phyloP scores from a whole-genome alignment of 2,888 invertebrate species.

The Drosophila trichaetosa region DNA sequence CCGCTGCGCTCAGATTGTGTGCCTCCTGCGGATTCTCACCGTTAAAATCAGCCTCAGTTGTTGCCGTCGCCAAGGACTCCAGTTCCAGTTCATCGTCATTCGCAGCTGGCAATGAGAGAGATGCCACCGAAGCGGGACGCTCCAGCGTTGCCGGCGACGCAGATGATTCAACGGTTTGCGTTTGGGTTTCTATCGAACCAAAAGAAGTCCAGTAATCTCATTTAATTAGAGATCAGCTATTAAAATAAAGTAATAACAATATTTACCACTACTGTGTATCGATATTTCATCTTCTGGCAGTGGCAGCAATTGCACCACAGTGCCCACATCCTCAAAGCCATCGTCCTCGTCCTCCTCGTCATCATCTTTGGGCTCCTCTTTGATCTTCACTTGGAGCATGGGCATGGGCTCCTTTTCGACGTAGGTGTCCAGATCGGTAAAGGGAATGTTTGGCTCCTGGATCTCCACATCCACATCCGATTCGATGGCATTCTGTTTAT shows the following conservation, averaged over 20 bases:
- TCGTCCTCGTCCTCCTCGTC: constrained; percentile 85
- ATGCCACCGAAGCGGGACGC: constrained; percentile 85
- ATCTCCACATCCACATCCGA: constrained; percentile 85
- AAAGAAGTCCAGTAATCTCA: neutral
- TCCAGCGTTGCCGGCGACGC: constrained; percentile 80
- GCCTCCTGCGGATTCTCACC: constrained; percentile 87
- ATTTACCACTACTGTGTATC: constrained; percentile 83
- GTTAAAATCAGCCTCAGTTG: constrained; percentile 85
- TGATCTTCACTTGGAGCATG: constrained; percentile 87
- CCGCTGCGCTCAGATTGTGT: constrained; percentile 83
- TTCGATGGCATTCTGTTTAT: constrained; percentile 67
- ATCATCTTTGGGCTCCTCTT: constrained; percentile 90
- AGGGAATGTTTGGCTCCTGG: constrained; percentile 85
- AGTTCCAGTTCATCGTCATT: constrained; percentile 56
- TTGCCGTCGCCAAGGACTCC: constrained; percentile 26
- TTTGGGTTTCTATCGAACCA: constrained; percentile 76
- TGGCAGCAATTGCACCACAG: constrained; percentile 75
- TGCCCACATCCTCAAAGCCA: constrained; percentile 85
- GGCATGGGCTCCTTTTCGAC: constrained; percentile 81
- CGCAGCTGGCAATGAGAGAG: constrained; percentile 56
- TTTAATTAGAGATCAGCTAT: neutral
- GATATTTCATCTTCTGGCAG: constrained; percentile 83
- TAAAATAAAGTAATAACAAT: neutral
- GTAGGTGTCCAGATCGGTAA: constrained; percentile 84
- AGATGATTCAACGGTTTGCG: constrained; percentile 81